Conservation (phyloP, 2,797 vertebrate species). For the Thaleichthys pacificus region DNA sequence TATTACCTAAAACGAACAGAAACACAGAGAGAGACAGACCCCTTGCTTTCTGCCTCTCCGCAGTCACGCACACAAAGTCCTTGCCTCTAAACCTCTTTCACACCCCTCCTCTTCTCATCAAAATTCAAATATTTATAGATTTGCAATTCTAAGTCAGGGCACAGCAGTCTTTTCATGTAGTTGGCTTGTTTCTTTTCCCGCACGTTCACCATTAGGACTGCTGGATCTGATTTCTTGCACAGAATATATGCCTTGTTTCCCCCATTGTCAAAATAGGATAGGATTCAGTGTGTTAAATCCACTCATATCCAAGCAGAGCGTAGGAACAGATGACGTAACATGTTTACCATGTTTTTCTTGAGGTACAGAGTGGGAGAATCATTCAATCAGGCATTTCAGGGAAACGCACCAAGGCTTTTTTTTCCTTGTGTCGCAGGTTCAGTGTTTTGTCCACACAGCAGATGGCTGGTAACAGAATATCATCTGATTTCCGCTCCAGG, state of each 20-base stretch:
- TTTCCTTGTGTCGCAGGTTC: slow-evolving; percentile 50
- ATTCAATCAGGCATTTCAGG: too few relatives aligned
- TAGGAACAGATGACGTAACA: too few relatives aligned
- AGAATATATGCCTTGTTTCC: not conserved
- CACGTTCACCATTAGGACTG: slow-evolving; percentile 23
- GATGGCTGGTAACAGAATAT: slow-evolving; percentile 67
- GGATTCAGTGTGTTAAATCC: too few relatives aligned
- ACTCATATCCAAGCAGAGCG: too few relatives aligned
- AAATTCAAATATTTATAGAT: slow-evolving; percentile 26
- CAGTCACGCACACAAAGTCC: slow-evolving; percentile 48
- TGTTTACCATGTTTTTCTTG: too few relatives aligned
- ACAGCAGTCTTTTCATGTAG: slow-evolving; percentile 11
- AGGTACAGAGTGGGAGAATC: too few relatives aligned
- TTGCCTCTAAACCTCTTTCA: slow-evolving; percentile 59
- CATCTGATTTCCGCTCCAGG: slow-evolving; percentile 62
- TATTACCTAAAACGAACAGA: slow-evolving; percentile 63
- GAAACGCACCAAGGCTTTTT: too few relatives aligned
- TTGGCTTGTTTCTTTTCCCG: slow-evolving; percentile 30
- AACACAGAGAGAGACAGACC: slow-evolving; percentile 35
- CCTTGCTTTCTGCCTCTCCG: slow-evolving; percentile 12
- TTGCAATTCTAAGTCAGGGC: slow-evolving; percentile 39
- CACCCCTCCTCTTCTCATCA: slow-evolving; percentile 40
- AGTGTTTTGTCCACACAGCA: slow-evolving; percentile 63
- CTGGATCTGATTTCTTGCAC: slow-evolving; percentile 26
- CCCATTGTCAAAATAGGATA: not conserved